A percentile compares a stretch with the other conserved stretches of the same genome.
Evolutionary conservation across 2,888 invertebrate species (phyloP).

Genomic region (Thereva unica): DNA sequence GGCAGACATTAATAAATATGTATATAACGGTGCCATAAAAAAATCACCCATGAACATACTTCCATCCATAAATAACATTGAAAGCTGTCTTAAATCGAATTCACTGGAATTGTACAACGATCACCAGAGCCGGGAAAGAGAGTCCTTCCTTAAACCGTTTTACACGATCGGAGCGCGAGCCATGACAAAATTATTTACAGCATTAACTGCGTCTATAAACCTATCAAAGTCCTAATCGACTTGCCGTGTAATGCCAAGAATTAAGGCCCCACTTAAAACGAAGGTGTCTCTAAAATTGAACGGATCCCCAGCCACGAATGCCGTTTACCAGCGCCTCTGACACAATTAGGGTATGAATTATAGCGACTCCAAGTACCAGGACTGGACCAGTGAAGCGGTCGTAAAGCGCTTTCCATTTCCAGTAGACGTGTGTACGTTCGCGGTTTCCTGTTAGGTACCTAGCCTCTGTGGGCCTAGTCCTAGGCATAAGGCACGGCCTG

Average conservation of each 20-base stretch:
- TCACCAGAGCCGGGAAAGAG: no score
- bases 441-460: constrained; percentile 7
- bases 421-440: constrained; percentile 16
- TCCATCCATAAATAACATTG: no score
- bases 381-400: background rate
- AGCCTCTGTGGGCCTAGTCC: constrained; percentile 17
- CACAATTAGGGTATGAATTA: constrained; percentile 30
- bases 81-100: no score
- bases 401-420: constrained; percentile 28
- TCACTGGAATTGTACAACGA: no score
- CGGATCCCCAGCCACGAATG: no score
- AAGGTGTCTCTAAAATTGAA: no score
- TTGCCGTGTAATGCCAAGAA: constrained; percentile 5
- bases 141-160: background rate
- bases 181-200: constrained; percentile 12
- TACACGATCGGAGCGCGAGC: constrained; percentile 5
- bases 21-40: no score
- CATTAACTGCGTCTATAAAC: constrained; percentile 20
- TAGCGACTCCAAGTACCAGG: constrained; percentile 2
- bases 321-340: constrained; percentile 18
- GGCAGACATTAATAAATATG: no score
- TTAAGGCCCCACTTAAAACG: background rate
- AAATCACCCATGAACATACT: no score
- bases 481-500: constrained; percentile 3
- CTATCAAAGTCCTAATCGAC: constrained; percentile 17